These are phyloP conservation scores for Ptilodon capucinus DNA, from an alignment of 2,888 invertebrate genomes.

Conservation along the genomic window DNA sequence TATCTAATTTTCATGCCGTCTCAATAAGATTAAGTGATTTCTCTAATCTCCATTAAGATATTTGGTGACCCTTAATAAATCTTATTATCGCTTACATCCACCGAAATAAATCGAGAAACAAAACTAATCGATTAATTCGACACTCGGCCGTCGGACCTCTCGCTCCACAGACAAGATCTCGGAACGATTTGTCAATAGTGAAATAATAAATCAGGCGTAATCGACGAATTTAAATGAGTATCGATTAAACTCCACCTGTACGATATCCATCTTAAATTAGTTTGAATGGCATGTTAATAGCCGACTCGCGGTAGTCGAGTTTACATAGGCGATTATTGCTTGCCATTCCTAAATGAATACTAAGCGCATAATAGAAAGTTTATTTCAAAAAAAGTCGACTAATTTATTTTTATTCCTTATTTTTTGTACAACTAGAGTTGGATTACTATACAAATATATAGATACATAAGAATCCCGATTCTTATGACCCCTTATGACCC, in stretches of 20 bases:
- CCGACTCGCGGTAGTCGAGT: not conserved
- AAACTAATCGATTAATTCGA: constrained; percentile 27
- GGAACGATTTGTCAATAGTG: constrained; percentile 33
- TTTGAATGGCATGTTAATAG: constrained; percentile 8
- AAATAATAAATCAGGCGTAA: constrained; percentile 36
- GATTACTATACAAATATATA: no score
- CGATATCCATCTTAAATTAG: constrained; percentile 28
- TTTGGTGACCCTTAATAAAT: constrained; percentile 17
- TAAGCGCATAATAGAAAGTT: not conserved
- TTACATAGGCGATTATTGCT: not conserved
- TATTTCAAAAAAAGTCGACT: no score
- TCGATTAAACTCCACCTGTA: constrained; percentile 30
- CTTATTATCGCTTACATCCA: constrained; percentile 20
- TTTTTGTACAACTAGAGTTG: no score
- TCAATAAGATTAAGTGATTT: not conserved
- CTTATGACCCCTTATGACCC: no score
- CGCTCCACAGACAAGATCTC: constrained; percentile 27
- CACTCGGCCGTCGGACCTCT: constrained; percentile 16
- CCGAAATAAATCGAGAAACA: constrained; percentile 11
- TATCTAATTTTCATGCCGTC: not conserved
- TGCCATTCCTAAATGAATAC: not conserved
- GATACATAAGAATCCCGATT: no score
- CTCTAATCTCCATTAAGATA: constrained; percentile 1
- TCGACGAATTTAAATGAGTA: constrained; percentile 32
- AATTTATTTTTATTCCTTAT: no score